Evolutionary conservation across 1,140 invertebrate genomes (phyloP).

Genomic region (Eulimnadia texana): DNA sequence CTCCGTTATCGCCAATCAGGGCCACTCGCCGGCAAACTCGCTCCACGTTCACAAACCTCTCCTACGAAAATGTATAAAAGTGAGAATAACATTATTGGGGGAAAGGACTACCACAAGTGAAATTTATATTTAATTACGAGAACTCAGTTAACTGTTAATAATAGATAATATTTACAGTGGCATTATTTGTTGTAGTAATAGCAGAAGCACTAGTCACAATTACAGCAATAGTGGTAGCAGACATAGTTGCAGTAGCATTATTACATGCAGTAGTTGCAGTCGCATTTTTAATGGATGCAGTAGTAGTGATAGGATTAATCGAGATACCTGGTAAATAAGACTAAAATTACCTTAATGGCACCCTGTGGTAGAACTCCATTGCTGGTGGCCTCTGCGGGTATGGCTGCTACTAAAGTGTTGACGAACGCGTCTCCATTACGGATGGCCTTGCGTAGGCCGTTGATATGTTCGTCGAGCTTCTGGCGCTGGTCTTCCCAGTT

Average conservation of each 20-base stretch:
- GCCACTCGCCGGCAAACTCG: constrained; percentile 47
- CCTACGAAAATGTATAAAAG: constrained; percentile 37
- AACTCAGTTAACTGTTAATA: background rate
- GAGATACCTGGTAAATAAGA: too few species aligned
- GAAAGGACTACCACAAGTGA: constrained; percentile 41
- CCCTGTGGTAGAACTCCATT: constrained; percentile 6
- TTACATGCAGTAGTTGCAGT: too few species aligned
- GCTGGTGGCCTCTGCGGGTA: background rate
- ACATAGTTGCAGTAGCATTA: constrained; percentile 25
- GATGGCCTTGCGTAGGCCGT: constrained; percentile 46
- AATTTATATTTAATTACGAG: background rate
- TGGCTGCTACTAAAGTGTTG: background rate
- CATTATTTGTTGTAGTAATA: background rate
- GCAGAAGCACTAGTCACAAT: background rate
- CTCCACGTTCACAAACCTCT: constrained; percentile 63
- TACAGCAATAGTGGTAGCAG: background rate
- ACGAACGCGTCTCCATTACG: constrained; percentile 20
- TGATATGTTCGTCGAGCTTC: constrained; percentile 59
- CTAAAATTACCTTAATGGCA: constrained; percentile 7
- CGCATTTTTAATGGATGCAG: too few species aligned
- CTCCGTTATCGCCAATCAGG: constrained; percentile 61
- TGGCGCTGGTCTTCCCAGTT: constrained; percentile 40
- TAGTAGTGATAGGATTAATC: too few species aligned
- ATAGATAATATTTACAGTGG: background rate
- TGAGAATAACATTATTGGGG: background rate